A percentile compares a stretch with the other conserved stretches of the same genome.
Conservation (phyloP, 2,113 vertebrate species). For the Ophiodon elongatus region DNA sequence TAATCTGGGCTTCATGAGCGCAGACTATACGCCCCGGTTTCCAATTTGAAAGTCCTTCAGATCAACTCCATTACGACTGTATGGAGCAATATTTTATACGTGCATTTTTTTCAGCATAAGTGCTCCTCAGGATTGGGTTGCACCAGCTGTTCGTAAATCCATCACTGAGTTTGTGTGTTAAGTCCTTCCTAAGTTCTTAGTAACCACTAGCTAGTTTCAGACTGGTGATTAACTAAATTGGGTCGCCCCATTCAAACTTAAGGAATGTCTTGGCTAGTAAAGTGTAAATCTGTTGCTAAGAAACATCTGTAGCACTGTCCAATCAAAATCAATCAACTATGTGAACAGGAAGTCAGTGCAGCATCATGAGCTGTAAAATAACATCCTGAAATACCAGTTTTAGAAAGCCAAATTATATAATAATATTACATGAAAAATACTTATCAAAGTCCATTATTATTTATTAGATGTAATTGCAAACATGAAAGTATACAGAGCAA, state of each 20-base stretch:
- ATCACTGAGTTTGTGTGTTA: neutral
- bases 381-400: neutral
- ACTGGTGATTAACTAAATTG: neutral
- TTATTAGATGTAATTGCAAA: too few species aligned
- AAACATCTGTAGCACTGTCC: neutral
- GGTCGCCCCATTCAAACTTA: neutral
- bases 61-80: neutral
- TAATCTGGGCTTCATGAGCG: slow-evolving; percentile 46
- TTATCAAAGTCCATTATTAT: too few species aligned
- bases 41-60: slow-evolving; percentile 36
- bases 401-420: neutral
- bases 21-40: slow-evolving; percentile 24
- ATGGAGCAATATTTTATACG: neutral
- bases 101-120: slow-evolving; percentile 5
- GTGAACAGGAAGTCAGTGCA: neutral
- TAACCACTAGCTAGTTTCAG: neutral
- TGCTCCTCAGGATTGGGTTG: neutral
- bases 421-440: too few species aligned
- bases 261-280: neutral
- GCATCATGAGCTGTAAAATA: neutral
- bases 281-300: neutral
- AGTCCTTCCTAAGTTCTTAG: neutral
- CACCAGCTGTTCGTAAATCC: slow-evolving; percentile 15
- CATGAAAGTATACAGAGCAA: too few species aligned
- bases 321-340: neutral